Evolutionary conservation across 2,797 vertebrate genomes (phyloP).

Genomic region (Gymnothorax reevesii): DNA sequence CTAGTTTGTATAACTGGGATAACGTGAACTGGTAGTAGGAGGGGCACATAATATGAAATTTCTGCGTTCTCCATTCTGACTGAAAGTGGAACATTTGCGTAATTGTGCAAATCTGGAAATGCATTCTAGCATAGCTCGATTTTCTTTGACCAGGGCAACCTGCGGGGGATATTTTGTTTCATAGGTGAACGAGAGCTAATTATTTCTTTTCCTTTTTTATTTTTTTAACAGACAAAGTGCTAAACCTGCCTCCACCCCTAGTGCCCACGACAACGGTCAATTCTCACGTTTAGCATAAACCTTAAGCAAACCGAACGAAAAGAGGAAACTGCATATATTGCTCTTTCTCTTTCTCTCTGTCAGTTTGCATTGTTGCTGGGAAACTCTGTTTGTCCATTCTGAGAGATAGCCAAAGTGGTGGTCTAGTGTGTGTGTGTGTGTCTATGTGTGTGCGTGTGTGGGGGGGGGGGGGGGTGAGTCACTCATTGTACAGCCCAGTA

Average conservation of each 20-base stretch:
- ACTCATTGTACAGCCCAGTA: background rate
- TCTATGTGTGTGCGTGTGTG: background rate
- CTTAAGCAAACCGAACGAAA: slow-evolving; percentile 34
- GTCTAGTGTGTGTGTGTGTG: background rate
- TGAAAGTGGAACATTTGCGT: slow-evolving; percentile 43
- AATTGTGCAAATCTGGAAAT: slow-evolving; percentile 28
- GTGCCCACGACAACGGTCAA: slow-evolving; percentile 26
- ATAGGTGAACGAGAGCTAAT: slow-evolving; percentile 25
- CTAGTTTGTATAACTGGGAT: slow-evolving; percentile 42
- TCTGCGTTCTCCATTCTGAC: slow-evolving; percentile 41
- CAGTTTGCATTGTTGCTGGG: slow-evolving; percentile 43
- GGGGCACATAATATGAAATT: slow-evolving; percentile 19
- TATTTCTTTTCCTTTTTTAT: slow-evolving; percentile 34
- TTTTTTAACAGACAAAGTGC: slow-evolving; percentile 33
- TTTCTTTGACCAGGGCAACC: slow-evolving; percentile 31
- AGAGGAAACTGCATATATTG: slow-evolving; percentile 32
- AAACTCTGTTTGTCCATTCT: slow-evolving; percentile 39
- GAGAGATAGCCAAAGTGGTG: slow-evolving; percentile 36
- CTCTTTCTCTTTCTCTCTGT: slow-evolving; percentile 31
- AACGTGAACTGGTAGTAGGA: slow-evolving; percentile 13
- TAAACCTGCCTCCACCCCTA: background rate
- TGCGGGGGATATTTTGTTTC: slow-evolving; percentile 40
- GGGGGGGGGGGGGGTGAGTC: background rate
- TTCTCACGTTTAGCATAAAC: slow-evolving; percentile 39
- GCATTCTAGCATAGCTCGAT: slow-evolving; percentile 35